Conservation (phyloP, 2,888 invertebrate genomes). For the Caenorhabditis drosophilae region DNA sequence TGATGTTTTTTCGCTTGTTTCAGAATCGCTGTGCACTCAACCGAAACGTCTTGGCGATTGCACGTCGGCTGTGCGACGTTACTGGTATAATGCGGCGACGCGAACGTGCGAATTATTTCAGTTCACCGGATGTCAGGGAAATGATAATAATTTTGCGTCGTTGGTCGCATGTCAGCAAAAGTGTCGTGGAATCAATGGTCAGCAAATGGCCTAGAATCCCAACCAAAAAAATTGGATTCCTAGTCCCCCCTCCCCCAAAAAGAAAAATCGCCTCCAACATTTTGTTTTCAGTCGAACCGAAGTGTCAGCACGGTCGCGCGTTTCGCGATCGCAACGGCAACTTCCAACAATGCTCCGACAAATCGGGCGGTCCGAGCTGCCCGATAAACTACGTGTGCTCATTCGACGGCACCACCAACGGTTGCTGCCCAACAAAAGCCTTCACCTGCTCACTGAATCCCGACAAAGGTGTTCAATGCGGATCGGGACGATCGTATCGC, state of each 20-base stretch:
- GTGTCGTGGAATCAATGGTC: conserved; percentile 60
- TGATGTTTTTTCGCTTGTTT: not conserved
- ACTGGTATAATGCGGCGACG: conserved; percentile 64
- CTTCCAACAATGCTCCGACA: conserved; percentile 58
- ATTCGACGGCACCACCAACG: conserved; percentile 58
- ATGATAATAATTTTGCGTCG: conserved; percentile 59
- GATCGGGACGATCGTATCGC: conserved; percentile 47
- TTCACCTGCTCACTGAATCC: conserved; percentile 63
- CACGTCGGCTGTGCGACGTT: conserved; percentile 56
- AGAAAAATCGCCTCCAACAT: too few species aligned
- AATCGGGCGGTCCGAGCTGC: conserved; percentile 53
- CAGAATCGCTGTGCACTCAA: conserved; percentile 64
- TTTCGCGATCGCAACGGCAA: conserved; percentile 59
- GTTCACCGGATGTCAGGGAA: conserved; percentile 57
- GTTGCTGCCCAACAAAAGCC: conserved; percentile 64
- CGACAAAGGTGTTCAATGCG: conserved; percentile 63
- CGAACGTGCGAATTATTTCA: conserved; percentile 59
- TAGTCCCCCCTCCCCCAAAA: too few species aligned
- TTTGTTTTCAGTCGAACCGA: conserved; percentile 62
- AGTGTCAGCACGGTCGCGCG: conserved; percentile 61
- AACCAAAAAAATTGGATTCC: too few species aligned
- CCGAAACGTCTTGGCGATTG: conserved; percentile 64
- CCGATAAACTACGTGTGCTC: conserved; percentile 63
- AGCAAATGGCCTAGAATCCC: too few species aligned
- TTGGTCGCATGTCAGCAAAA: conserved; percentile 60